Conservation (phyloP, 2,888 invertebrate species). For the Acrocyrtus sp. region DNA sequence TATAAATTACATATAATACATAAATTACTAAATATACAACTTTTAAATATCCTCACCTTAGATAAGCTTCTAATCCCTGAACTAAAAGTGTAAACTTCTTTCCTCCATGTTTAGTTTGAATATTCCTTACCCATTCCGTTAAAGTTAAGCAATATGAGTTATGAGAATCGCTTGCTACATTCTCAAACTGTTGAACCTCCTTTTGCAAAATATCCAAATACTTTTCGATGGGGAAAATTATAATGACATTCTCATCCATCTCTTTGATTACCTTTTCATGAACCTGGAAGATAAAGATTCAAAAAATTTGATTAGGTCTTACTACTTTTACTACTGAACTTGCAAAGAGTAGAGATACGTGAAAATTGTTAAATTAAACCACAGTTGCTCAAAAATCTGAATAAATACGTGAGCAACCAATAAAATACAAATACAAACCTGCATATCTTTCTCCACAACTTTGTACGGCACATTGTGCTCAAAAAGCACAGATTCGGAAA, state of each 20-base stretch:
- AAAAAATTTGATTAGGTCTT: neutral
- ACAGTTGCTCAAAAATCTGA: too few relatives aligned
- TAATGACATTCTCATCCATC: constrained; percentile 44
- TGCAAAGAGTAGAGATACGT: too few relatives aligned
- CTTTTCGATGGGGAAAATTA: constrained; percentile 42
- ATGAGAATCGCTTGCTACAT: too few relatives aligned
- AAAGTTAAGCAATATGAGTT: too few relatives aligned
- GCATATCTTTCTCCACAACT: constrained; percentile 15
- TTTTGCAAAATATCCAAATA: constrained; percentile 38
- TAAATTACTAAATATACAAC: too few relatives aligned
- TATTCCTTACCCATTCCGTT: constrained; percentile 56
- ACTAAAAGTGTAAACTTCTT: constrained; percentile 67
- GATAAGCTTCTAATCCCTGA: constrained; percentile 68
- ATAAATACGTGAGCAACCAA: too few relatives aligned
- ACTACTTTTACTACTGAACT: too few relatives aligned
- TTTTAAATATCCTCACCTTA: constrained; percentile 66
- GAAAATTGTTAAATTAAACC: too few relatives aligned
- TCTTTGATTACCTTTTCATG: constrained; percentile 33
- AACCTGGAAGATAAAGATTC: constrained; percentile 19
- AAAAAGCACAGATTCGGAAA: constrained; percentile 28
- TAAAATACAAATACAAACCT: constrained; percentile 20
- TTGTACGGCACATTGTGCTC: constrained; percentile 29
- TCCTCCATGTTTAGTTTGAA: constrained; percentile 50
- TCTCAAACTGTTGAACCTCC: constrained; percentile 12
- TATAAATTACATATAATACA: too few relatives aligned